Conservation (phyloP, 2,113 vertebrate genomes). For the Acrocephalus arundinaceus region DNA sequence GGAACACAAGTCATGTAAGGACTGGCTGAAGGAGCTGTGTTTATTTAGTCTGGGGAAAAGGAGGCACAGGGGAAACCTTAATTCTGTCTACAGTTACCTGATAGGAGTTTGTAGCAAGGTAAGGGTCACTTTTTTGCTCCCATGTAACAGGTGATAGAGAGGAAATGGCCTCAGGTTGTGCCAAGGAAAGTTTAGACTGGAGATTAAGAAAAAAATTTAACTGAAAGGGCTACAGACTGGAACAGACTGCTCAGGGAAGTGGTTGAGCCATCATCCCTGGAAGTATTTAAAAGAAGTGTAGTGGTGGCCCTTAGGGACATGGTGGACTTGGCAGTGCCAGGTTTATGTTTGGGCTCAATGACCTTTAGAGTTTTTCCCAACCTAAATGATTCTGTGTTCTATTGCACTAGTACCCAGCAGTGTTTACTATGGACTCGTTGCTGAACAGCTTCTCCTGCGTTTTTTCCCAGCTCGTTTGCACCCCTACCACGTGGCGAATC, state of each 20-base stretch:
- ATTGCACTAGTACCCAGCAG: background rate
- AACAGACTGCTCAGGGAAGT: background rate
- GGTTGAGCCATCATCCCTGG: background rate
- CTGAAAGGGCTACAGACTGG: background rate
- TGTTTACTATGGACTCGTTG: background rate
- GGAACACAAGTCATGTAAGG: background rate
- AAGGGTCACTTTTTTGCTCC: background rate
- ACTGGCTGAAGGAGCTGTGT: background rate
- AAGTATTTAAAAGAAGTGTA: background rate
- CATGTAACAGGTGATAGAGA: background rate
- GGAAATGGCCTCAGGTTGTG: background rate
- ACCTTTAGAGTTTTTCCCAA: background rate
- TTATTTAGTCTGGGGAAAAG: background rate
- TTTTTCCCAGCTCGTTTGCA: constrained; percentile 72
- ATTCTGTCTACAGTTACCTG: background rate
- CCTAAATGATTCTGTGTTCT: background rate
- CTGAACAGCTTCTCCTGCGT: background rate
- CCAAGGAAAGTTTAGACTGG: background rate
- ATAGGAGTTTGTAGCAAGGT: background rate
- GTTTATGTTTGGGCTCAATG: background rate
- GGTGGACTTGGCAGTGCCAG: background rate
- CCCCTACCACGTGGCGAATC: constrained; percentile 69
- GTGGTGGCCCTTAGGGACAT: background rate
- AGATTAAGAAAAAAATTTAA: background rate
- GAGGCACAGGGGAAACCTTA: background rate